Conservation (phyloP, 2,888 invertebrate species). For the Lasius fuliginosus region DNA sequence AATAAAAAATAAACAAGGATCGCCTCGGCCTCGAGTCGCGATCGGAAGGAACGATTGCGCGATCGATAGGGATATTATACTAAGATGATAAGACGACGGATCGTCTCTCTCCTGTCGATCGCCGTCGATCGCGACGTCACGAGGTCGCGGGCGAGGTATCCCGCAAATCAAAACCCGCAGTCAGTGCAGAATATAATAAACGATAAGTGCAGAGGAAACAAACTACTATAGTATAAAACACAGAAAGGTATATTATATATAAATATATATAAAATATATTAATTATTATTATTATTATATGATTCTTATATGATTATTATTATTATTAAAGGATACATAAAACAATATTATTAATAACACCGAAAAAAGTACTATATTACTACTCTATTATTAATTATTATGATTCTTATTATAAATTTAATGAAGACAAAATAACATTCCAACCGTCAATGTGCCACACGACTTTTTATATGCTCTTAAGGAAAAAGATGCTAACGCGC, state of each 20-base stretch:
- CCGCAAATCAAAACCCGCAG: conserved; percentile 86
- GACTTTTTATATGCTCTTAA: conserved; percentile 86
- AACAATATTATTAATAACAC: conserved; percentile 79
- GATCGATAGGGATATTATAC: not conserved
- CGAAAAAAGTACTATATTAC: conserved; percentile 84
- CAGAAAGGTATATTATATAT: conserved; percentile 73
- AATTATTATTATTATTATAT: conserved; percentile 67
- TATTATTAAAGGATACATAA: conserved; percentile 77
- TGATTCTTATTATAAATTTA: conserved; percentile 82
- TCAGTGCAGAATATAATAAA: conserved; percentile 81
- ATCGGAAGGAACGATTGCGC: not conserved
- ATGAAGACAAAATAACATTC: conserved; percentile 88
- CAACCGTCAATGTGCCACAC: conserved; percentile 90
- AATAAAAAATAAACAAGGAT: conserved; percentile 61
- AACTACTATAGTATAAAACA: conserved; percentile 82
- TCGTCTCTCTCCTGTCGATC: not conserved
- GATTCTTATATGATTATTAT: conserved; percentile 73
- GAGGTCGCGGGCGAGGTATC: conserved; percentile 76
- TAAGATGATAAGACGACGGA: not conserved
- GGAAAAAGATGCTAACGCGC: conserved; percentile 62
- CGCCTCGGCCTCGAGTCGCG: conserved; percentile 59
- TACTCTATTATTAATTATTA: conserved; percentile 80
- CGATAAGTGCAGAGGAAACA: conserved; percentile 84
- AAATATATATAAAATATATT: conserved; percentile 72
- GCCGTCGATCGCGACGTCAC: conserved; percentile 61